phyloP scores from a whole-genome alignment of 2,113 vertebrate species.

The Mustelus asterias region DNA sequence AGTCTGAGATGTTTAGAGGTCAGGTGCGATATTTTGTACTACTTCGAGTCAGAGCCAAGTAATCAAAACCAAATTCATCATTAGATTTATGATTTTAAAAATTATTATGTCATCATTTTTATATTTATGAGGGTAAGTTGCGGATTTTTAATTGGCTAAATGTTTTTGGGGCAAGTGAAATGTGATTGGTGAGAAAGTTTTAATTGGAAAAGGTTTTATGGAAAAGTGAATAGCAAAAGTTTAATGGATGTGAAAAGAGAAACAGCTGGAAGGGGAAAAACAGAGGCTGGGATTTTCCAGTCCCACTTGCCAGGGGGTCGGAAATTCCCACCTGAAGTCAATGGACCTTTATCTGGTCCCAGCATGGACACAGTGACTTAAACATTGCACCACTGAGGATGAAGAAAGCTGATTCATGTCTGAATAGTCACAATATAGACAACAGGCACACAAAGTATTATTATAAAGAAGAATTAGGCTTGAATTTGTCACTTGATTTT shows the following conservation, averaged over 20 bases:
- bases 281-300: too few relatives aligned
- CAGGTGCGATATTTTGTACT: neutral
- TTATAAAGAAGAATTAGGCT: neutral
- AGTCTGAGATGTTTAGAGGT: neutral
- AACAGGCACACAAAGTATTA: neutral
- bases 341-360: too few relatives aligned
- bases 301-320: too few relatives aligned
- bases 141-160: neutral
- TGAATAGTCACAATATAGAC: neutral
- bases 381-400: neutral
- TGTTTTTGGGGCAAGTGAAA: neutral
- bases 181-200: neutral
- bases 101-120: neutral
- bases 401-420: neutral
- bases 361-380: neutral
- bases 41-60: neutral
- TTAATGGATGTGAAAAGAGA: neutral
- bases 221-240: neutral
- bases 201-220: neutral
- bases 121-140: neutral
- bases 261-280: neutral
- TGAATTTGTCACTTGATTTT: neutral
- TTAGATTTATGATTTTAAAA: neutral
- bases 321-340: too few relatives aligned
- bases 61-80: neutral